These are phyloP conservation scores for Zygothrica quintamaculata DNA, from an alignment of 2,888 invertebrate genomes.

Conservation along the genomic window DNA sequence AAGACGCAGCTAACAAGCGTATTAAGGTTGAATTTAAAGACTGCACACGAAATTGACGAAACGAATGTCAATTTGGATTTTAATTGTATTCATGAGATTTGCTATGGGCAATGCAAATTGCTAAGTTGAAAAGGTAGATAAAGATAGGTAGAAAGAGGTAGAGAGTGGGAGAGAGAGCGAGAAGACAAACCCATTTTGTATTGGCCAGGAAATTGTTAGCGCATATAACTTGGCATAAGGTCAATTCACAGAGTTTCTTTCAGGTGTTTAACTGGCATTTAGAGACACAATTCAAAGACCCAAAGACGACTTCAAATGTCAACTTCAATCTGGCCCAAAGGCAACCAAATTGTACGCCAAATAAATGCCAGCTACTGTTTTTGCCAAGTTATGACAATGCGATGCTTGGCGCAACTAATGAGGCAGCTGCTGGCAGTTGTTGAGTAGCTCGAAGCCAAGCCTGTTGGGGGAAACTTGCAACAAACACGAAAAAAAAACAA, in stretches of 20 bases:
- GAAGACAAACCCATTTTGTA: conserved; percentile 21
- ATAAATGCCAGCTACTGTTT: conserved; percentile 66
- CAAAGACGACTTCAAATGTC: conserved; percentile 35
- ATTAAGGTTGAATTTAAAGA: conserved; percentile 34
- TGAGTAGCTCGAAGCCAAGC: no score
- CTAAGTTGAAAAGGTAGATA: no score
- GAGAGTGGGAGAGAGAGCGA: no score
- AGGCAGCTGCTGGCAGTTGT: conserved; percentile 2
- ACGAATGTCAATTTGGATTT: conserved; percentile 54
- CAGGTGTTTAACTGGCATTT: conserved; percentile 33
- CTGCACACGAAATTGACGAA: conserved; percentile 34
- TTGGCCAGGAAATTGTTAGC: conserved; percentile 3
- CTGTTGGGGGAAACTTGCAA: conserved; percentile 1
- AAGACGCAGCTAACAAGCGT: conserved; percentile 61
- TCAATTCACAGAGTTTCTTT: conserved; percentile 14
- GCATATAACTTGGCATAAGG: conserved; percentile 39
- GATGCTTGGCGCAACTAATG: conserved; percentile 20
- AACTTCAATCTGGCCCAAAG: conserved; percentile 12
- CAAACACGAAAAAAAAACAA: conserved; percentile 19
- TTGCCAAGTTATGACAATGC: conserved; percentile 43
- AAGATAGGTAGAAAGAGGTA: no score
- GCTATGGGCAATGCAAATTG: conserved; percentile 23
- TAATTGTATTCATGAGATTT: conserved; percentile 49
- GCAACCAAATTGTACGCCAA: conserved; percentile 42
- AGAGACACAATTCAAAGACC: conserved; percentile 17